Evolutionary conservation across 37 sponge, comb jelly and placozoan species (phyloP).

Genomic region (Petrosia ficiformis): DNA sequence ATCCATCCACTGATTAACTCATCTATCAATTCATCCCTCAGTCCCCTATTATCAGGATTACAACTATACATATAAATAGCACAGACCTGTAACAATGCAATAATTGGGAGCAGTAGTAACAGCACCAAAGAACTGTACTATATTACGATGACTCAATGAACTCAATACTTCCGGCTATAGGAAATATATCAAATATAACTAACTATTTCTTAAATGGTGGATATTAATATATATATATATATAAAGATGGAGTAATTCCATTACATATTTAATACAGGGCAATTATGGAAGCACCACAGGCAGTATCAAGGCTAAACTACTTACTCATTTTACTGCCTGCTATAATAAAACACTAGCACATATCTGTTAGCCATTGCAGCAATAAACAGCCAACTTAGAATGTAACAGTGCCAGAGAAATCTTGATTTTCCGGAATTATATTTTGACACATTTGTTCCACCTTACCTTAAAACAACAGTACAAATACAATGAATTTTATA

Average conservation of each 20-base stretch:
- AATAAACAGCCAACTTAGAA: no score
- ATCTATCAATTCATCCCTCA: neutral
- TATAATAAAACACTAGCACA: no score
- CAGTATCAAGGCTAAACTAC: no score
- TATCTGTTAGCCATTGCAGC: no score
- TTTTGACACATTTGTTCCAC: neutral
- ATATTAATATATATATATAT: neutral
- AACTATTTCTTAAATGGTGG: neutral
- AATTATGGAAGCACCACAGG: no score
- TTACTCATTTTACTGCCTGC: no score
- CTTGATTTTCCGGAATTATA: neutral
- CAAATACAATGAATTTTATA: no score
- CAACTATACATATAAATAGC: no score
- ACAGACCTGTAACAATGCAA: slow-evolving; percentile 78
- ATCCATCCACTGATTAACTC: no score
- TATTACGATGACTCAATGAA: slow-evolving; percentile 83
- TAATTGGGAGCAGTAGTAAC: slow-evolving; percentile 68
- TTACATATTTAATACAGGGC: neutral
- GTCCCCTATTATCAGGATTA: neutral
- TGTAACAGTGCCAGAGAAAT: no score
- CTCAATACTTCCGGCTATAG: slow-evolving; percentile 74
- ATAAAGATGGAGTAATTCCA: neutral
- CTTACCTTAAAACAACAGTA: neutral
- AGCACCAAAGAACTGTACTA: slow-evolving; percentile 89
- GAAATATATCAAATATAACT: neutral